Evolutionary conservation across 2,888 invertebrate species (phyloP).

Genomic region (Strigamia maritima): DNA sequence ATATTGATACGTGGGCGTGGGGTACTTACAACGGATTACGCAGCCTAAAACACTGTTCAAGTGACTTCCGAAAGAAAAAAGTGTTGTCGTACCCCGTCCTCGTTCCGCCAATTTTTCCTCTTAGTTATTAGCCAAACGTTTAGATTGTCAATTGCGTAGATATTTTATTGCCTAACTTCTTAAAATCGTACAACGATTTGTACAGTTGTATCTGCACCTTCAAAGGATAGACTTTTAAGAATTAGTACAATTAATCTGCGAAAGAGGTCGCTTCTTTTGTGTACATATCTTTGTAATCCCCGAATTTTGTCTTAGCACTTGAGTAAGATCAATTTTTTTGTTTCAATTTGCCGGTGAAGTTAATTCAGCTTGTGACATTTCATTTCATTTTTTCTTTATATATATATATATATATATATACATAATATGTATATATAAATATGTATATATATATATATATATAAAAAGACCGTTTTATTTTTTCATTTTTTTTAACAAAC

Average conservation of each 20-base stretch:
- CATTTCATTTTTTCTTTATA: background rate
- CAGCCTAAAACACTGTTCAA: too few relatives aligned
- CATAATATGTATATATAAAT: background rate
- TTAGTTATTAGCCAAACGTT: background rate
- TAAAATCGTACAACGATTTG: background rate
- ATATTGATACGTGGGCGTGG: background rate
- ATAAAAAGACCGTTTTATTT: background rate
- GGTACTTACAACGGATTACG: background rate
- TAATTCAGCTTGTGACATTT: background rate
- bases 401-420: background rate
- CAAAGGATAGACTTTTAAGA: background rate
- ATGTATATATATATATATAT: background rate
- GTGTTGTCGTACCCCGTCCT: background rate
- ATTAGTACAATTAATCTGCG: background rate
- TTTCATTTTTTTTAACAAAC: background rate
- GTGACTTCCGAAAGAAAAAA: background rate
- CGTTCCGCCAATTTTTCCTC: background rate
- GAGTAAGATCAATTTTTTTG: background rate
- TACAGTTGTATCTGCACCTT: conserved; percentile 2
- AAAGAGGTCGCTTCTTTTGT: background rate
- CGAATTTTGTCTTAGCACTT: background rate
- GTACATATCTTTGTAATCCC: background rate
- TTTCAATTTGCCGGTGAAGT: background rate
- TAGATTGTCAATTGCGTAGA: conserved; percentile 8
- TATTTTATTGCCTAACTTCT: conserved; percentile 8